Percentiles rank a stretch among this genome's conserved stretches.
phyloP scores from a whole-genome alignment of 30 jellyfish, hydroid and myxozoan genomes.

The Nemopilema nomurai region DNA sequence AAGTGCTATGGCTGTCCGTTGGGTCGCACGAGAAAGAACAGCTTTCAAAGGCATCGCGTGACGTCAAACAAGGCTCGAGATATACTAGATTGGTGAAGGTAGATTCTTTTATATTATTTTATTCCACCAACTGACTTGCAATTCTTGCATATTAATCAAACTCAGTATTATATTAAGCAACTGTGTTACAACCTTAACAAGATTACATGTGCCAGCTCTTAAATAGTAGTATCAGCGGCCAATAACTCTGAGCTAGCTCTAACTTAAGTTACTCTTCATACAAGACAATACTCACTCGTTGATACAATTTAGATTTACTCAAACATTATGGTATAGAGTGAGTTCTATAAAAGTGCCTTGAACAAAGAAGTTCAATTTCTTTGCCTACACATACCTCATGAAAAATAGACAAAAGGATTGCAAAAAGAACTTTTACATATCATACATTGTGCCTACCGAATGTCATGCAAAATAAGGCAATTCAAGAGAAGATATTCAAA shows the following conservation, averaged over 20 bases:
- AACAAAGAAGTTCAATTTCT: background rate
- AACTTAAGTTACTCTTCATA: too few relatives aligned
- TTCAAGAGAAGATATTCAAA: background rate
- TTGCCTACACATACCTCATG: background rate
- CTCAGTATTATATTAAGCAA: background rate
- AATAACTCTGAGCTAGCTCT: too few relatives aligned
- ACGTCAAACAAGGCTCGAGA: background rate
- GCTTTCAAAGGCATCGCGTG: background rate
- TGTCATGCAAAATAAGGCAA: background rate
- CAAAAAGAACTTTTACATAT: background rate
- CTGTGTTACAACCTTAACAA: background rate
- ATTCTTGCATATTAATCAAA: too few relatives aligned
- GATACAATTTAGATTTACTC: background rate
- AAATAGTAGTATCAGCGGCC: too few relatives aligned
- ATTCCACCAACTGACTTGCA: too few relatives aligned
- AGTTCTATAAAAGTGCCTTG: background rate
- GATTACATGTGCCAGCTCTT: too few relatives aligned
- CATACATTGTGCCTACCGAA: background rate
- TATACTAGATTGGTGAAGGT: too few relatives aligned
- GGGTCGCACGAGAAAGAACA: background rate
- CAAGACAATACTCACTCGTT: too few relatives aligned
- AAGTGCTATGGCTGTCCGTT: too few relatives aligned
- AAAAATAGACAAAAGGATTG: background rate
- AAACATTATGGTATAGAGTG: background rate
- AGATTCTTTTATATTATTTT: too few relatives aligned